Evolutionary conservation across 1,140 invertebrate genomes (phyloP).

Genomic region (Heliconius hewitsoni): DNA sequence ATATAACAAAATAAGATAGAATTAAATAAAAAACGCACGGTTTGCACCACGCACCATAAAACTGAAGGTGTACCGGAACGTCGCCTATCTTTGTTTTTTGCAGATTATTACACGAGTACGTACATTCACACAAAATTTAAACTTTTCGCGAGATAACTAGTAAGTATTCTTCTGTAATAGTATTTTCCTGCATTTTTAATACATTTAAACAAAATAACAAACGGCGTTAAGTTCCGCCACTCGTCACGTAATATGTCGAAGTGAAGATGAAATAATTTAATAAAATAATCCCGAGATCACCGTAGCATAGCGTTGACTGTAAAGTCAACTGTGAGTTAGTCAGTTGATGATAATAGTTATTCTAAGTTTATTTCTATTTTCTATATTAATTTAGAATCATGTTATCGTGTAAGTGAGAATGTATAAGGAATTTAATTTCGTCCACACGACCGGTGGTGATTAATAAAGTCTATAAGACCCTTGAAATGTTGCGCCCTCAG

Average conservation of each 20-base stretch:
- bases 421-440: slow-evolving; percentile 6
- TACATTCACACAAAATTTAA: not conserved
- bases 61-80: not conserved
- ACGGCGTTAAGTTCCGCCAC: not conserved
- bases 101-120: not conserved
- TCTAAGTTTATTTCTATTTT: too few species aligned
- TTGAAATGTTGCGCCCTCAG: slow-evolving; percentile 1
- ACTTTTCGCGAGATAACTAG: too few species aligned
- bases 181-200: not conserved
- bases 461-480: slow-evolving; percentile 8
- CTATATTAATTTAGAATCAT: too few species aligned
- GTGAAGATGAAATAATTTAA: too few species aligned
- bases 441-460: not conserved
- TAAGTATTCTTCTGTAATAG: not conserved
- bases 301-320: too few species aligned
- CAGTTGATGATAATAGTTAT: too few species aligned
- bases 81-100: not conserved
- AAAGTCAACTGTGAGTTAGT: too few species aligned
- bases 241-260: not conserved
- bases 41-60: too few species aligned
- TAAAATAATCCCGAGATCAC: too few species aligned
- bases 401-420: not conserved
- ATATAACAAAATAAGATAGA: not conserved
- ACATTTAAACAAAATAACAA: not conserved
- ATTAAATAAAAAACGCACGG: too few species aligned